phyloP scores from a whole-genome alignment of 1,140 invertebrate genomes.

The Drosophila grimshawi region DNA sequence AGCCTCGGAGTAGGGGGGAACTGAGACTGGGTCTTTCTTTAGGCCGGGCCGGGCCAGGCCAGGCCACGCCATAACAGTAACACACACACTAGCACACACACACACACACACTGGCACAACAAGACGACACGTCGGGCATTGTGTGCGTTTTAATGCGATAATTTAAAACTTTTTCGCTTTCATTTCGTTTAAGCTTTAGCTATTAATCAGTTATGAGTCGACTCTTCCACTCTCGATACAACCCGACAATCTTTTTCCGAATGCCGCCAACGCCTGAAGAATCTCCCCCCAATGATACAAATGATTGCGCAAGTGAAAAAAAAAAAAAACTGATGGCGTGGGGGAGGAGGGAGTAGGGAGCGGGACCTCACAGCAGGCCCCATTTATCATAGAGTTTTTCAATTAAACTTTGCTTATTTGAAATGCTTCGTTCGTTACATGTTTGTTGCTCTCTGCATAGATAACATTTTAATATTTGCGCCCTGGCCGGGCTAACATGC shows the following conservation, averaged over 20 bases:
- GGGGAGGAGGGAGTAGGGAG: background rate
- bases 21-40: conserved; percentile 50
- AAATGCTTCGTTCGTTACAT: conserved; percentile 41
- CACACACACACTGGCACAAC: background rate
- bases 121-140: conserved; percentile 30
- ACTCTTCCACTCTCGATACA: conserved; percentile 32
- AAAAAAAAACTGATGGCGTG: background rate
- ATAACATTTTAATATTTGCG: conserved; percentile 59
- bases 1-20: background rate
- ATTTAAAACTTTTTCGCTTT: conserved; percentile 69
- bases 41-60: conserved; percentile 36
- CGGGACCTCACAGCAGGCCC: conserved; percentile 12
- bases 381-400: conserved; percentile 61
- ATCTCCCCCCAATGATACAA: conserved; percentile 27
- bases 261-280: conserved; percentile 46
- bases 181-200: conserved; percentile 64
- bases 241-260: conserved; percentile 15
- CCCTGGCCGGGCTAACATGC: conserved; percentile 48
- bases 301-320: conserved; percentile 43
- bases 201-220: conserved; percentile 67
- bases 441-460: conserved; percentile 44
- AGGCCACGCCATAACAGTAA: conserved; percentile 47
- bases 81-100: background rate
- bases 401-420: conserved; percentile 62
- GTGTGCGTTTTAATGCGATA: conserved; percentile 59